Evolutionary conservation across 2,113 vertebrate genomes (phyloP).

Genomic region (Mola mola): DNA sequence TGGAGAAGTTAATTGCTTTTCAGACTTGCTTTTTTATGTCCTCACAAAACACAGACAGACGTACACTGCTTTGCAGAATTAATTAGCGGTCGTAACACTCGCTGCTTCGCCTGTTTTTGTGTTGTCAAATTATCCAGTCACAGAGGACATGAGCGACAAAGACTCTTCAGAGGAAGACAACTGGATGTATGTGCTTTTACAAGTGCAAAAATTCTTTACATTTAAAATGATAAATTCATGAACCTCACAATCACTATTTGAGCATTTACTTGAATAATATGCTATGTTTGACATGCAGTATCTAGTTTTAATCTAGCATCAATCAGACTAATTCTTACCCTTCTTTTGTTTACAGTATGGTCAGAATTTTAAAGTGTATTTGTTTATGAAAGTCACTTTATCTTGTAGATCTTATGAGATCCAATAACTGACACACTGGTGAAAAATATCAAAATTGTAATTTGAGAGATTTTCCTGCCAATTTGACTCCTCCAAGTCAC

Average conservation of each 20-base stretch:
- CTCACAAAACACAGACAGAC: conserved; percentile 6
- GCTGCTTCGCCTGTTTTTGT: conserved; percentile 44
- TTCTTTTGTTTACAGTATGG: no score
- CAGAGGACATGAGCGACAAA: conserved; percentile 1
- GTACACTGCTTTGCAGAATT: conserved; percentile 47
- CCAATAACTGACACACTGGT: no score
- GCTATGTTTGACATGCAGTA: background rate
- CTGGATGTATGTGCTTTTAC: no score
- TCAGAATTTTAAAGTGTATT: no score
- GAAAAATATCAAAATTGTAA: no score
- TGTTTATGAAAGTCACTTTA: no score
- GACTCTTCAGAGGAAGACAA: background rate
- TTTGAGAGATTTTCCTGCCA: no score
- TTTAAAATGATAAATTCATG: background rate
- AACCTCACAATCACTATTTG: background rate
- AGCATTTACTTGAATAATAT: background rate
- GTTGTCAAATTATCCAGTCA: conserved; percentile 24
- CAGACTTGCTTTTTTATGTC: conserved; percentile 51
- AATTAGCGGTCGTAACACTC: conserved; percentile 55
- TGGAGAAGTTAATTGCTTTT: conserved; percentile 74
- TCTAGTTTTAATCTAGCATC: no score
- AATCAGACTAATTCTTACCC: no score
- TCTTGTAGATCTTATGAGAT: no score
- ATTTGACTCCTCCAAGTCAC: no score
- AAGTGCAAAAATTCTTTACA: no score